These are phyloP conservation scores for Diceros bicornis DNA, from an alignment of 2,797 vertebrate species.

Conservation along the genomic window DNA sequence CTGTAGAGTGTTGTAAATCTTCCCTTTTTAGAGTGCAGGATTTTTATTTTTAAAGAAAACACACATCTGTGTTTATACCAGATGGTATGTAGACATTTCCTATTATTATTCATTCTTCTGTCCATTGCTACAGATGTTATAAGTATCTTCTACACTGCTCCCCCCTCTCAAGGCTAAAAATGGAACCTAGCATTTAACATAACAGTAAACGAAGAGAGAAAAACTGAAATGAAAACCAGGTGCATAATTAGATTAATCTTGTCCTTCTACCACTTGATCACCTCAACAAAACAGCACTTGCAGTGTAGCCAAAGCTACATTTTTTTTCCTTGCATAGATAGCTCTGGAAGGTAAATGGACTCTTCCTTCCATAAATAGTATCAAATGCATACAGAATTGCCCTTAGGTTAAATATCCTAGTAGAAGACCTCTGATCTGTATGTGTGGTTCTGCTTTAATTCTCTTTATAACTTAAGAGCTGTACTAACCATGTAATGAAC, in stretches of 20 bases:
- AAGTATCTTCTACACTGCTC: conserved; percentile 63
- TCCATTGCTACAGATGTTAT: conserved; percentile 81
- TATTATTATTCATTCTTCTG: conserved; percentile 82
- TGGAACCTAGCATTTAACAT: conserved; percentile 72
- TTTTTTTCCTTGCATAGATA: neutral
- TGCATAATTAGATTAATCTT: conserved; percentile 59
- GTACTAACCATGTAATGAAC: conserved; percentile 44
- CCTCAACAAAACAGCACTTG: neutral
- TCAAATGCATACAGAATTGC: neutral
- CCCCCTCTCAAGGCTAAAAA: conserved; percentile 72
- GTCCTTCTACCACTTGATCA: conserved; percentile 38
- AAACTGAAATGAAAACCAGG: conserved; percentile 56
- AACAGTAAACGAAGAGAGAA: conserved; percentile 73
- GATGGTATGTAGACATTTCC: conserved; percentile 74
- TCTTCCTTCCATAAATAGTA: neutral
- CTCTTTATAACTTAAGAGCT: conserved; percentile 26
- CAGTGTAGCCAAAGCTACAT: neutral
- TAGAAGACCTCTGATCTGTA: conserved; percentile 36
- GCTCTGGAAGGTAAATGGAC: neutral
- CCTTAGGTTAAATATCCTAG: conserved; percentile 10
- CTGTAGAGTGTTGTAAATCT: conserved; percentile 55
- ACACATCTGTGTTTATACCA: conserved; percentile 81
- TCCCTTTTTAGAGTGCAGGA: conserved; percentile 65
- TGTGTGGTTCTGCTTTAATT: conserved; percentile 47
- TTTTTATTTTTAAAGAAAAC: conserved; percentile 78